phyloP scores from a whole-genome alignment of 2,888 invertebrate species.

The Drosophila maculinotata region DNA sequence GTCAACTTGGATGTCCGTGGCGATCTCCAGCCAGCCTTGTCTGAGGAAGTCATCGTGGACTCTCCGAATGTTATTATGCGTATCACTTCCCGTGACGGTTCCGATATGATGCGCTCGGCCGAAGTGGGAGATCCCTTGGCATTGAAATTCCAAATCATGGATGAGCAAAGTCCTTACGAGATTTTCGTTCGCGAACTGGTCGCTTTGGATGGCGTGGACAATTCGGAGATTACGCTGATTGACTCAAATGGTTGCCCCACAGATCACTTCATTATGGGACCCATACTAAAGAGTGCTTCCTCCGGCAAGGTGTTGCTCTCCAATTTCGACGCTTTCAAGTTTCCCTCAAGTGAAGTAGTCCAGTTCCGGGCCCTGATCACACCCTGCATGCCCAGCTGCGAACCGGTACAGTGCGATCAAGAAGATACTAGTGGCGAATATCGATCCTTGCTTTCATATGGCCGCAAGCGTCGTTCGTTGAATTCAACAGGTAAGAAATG shows the following conservation, averaged over 20 bases:
- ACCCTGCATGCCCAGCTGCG: constrained; percentile 96
- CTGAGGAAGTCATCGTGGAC: constrained; percentile 96
- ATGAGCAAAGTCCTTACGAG: constrained; percentile 96
- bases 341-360: constrained; percentile 97
- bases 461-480: constrained; percentile 90
- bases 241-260: constrained; percentile 97
- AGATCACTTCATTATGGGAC: constrained; percentile 97
- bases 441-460: constrained; percentile 93
- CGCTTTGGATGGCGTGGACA: constrained; percentile 97
- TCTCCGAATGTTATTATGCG: constrained; percentile 98
- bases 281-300: constrained; percentile 92
- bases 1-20: constrained; percentile 94
- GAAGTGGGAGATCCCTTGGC: constrained; percentile 97
- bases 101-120: constrained; percentile 93
- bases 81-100: constrained; percentile 93
- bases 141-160: constrained; percentile 95
- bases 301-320: constrained; percentile 94
- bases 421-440: constrained; percentile 93
- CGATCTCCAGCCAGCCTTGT: constrained; percentile 92
- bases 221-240: constrained; percentile 95
- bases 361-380: constrained; percentile 98
- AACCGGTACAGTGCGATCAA: constrained; percentile 95
- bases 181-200: constrained; percentile 97
- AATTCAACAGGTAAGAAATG: constrained; percentile 83
- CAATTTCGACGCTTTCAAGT: constrained; percentile 98